Conservation (phyloP, 2,888 invertebrate genomes). For the Lymantria dispar region DNA sequence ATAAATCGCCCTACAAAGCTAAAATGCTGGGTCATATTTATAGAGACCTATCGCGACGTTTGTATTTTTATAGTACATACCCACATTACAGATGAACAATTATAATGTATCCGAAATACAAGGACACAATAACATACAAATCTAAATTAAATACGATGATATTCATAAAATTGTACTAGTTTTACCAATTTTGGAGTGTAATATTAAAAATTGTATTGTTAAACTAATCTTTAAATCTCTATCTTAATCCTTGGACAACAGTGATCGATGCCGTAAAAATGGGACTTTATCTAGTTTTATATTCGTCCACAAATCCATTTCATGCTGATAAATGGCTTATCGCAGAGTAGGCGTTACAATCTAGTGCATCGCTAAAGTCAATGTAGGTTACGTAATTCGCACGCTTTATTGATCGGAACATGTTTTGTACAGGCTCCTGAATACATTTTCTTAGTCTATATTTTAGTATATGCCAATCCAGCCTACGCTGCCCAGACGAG, state of each 20-base stretch:
- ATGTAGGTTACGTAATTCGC: conserved; percentile 21
- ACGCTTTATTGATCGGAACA: conserved; percentile 1
- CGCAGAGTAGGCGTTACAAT: conserved; percentile 33
- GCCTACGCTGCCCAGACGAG: no score
- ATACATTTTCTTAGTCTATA: no score
- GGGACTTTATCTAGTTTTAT: conserved; percentile 30
- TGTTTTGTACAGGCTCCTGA: no score
- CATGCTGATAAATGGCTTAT: conserved; percentile 45
- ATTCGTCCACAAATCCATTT: conserved; percentile 42
- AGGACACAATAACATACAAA: not conserved
- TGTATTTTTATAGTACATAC: no score
- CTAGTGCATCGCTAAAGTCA: conserved; percentile 26
- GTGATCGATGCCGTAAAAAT: conserved; percentile 57
- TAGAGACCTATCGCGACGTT: no score
- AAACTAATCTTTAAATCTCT: conserved; percentile 52
- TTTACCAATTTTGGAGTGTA: not conserved
- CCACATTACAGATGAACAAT: no score
- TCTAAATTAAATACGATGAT: not conserved
- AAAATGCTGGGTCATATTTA: no score
- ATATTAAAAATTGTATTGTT: conserved; percentile 26
- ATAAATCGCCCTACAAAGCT: no score
- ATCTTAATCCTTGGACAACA: conserved; percentile 56
- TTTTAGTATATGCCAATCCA: no score
- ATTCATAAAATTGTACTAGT: not conserved
- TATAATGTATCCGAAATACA: no score